Percentiles rank a stretch among this genome's conserved stretches.
Evolutionary conservation across 1,140 invertebrate genomes (phyloP).

Genomic region (Bacillus rossius): DNA sequence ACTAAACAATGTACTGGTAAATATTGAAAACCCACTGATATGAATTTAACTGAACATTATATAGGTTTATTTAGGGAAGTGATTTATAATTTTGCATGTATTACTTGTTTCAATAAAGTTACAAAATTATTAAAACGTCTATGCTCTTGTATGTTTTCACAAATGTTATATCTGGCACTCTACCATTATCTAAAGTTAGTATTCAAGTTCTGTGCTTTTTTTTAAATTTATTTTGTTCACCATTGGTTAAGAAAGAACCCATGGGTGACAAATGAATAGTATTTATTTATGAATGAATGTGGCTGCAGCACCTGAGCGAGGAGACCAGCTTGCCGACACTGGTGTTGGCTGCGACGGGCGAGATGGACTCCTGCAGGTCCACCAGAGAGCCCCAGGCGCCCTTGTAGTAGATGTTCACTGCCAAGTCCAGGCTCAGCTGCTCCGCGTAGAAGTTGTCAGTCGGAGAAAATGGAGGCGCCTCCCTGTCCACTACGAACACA

Average conservation of each 20-base stretch:
- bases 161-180: too few relatives aligned
- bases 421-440: slow-evolving; percentile 41
- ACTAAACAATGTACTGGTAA: too few relatives aligned
- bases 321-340: not conserved
- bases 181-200: not conserved
- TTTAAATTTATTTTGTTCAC: not conserved
- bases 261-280: too few relatives aligned
- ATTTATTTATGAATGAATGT: too few relatives aligned
- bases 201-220: not conserved
- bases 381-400: slow-evolving; percentile 18
- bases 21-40: too few relatives aligned
- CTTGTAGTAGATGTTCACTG: slow-evolving; percentile 48
- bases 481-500: slow-evolving; percentile 6
- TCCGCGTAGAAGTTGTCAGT: slow-evolving; percentile 1
- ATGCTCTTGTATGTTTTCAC: too few relatives aligned
- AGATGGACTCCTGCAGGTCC: not conserved
- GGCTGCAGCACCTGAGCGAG: not conserved
- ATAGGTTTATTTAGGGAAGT: too few relatives aligned
- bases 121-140: too few relatives aligned
- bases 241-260: too few relatives aligned
- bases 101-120: too few relatives aligned
- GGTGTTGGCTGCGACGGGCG: not conserved
- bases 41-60: too few relatives aligned
- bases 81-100: too few relatives aligned
- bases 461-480: slow-evolving; percentile 5